Percentiles rank a stretch among this genome's conserved stretches.
Evolutionary conservation across 2,888 invertebrate genomes (phyloP).

Genomic region (Trachelus tabidus): DNA sequence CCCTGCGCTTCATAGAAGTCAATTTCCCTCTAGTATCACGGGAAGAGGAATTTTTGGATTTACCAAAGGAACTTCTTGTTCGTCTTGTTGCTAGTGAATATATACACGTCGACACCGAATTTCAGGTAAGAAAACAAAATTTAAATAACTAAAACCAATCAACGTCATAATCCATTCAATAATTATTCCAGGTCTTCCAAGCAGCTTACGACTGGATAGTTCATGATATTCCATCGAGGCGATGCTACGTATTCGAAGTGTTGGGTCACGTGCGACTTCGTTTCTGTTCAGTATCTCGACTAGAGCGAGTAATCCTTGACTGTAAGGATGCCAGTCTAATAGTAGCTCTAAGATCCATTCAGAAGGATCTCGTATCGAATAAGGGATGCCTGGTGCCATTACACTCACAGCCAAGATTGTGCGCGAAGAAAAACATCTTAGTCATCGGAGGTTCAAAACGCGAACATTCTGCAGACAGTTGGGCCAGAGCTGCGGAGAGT

Average conservation of each 20-base stretch:
- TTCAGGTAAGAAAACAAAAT: constrained; percentile 72
- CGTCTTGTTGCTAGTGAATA: constrained; percentile 86
- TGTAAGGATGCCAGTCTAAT: constrained; percentile 85
- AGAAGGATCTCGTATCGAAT: constrained; percentile 80
- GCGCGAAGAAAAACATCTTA: constrained; percentile 88
- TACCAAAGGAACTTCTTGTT: constrained; percentile 82
- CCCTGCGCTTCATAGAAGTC: constrained; percentile 84
- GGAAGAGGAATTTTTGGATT: constrained; percentile 88
- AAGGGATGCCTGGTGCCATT: constrained; percentile 83
- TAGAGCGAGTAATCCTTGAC: constrained; percentile 81
- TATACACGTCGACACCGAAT: constrained; percentile 88
- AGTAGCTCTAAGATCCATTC: constrained; percentile 82
- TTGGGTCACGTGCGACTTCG: constrained; percentile 85
- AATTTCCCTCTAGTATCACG: constrained; percentile 84
- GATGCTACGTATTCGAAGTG: constrained; percentile 88
- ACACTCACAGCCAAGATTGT: constrained; percentile 81
- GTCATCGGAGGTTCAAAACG: constrained; percentile 91
- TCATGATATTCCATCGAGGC: constrained; percentile 80
- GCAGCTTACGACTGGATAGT: constrained; percentile 90
- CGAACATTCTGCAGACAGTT: constrained; percentile 76
- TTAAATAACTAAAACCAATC: not conserved
- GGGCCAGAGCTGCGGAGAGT: constrained; percentile 82
- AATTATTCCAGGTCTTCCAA: constrained; percentile 75
- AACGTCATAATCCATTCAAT: constrained; percentile 12
- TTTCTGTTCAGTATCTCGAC: constrained; percentile 81